These are phyloP conservation scores for Caenorhabditis zanzibari DNA, from an alignment of 2,888 invertebrate genomes.

Conservation along the genomic window DNA sequence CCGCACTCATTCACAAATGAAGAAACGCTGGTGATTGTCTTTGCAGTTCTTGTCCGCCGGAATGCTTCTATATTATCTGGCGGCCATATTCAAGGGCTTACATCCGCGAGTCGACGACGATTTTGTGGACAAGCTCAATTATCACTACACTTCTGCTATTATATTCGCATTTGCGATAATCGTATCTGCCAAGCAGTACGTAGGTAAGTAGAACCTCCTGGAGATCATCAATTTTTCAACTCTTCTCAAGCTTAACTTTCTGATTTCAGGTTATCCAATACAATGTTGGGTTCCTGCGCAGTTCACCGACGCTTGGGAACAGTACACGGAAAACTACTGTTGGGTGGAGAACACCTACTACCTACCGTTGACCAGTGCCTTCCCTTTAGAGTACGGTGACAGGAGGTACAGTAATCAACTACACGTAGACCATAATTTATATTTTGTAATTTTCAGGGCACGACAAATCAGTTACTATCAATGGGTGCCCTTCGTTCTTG, in stretches of 20 bases:
- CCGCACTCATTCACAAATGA: conserved; percentile 31
- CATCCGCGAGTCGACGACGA: conserved; percentile 84
- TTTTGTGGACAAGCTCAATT: conserved; percentile 83
- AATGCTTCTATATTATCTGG: conserved; percentile 84
- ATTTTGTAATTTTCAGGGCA: conserved; percentile 74
- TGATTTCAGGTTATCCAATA: conserved; percentile 81
- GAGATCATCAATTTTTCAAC: no score
- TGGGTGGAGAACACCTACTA: conserved; percentile 86
- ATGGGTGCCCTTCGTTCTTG: conserved; percentile 85
- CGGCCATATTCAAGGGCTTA: conserved; percentile 84
- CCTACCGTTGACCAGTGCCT: conserved; percentile 84
- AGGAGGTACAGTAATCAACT: conserved; percentile 81
- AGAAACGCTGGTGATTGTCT: conserved; percentile 41
- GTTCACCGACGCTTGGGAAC: conserved; percentile 85
- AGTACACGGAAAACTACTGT: conserved; percentile 86
- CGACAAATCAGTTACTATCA: conserved; percentile 84
- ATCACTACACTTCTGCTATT: conserved; percentile 84
- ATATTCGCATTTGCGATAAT: conserved; percentile 84
- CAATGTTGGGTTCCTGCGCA: conserved; percentile 85
- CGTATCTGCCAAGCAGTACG: conserved; percentile 84
- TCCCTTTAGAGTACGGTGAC: conserved; percentile 83
- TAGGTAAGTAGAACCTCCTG: conserved; percentile 78
- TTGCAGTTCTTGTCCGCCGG: conserved; percentile 83
- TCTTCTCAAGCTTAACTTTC: background rate
- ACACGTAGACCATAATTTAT: no score